phyloP scores from a whole-genome alignment of 2,888 invertebrate genomes.

The Rotaria socialis region DNA sequence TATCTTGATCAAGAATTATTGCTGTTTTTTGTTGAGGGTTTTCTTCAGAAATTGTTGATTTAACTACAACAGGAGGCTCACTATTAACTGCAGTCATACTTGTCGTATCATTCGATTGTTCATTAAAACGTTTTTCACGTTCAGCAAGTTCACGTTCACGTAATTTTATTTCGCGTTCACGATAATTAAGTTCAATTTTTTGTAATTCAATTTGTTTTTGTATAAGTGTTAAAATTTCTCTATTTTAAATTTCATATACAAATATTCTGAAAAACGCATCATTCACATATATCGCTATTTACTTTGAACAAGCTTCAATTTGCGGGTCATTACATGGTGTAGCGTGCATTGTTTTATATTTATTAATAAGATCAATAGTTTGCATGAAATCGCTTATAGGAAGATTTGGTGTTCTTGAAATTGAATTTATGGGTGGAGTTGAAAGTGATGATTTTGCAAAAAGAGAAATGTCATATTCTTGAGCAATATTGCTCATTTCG shows the following conservation, averaged over 20 bases:
- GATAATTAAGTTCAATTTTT: neutral
- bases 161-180: neutral
- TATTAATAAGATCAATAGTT: conserved; percentile 4
- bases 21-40: neutral
- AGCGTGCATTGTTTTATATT: neutral
- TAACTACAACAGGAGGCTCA: neutral
- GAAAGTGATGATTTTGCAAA: neutral
- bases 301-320: neutral
- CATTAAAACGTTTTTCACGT: conserved; percentile 25
- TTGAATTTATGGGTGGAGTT: neutral
- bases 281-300: neutral
- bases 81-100: neutral
- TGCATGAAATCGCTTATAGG: neutral
- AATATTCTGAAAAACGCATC: no score
- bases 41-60: neutral
- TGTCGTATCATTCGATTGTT: neutral
- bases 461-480: neutral
- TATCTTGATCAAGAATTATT: neutral
- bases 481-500: neutral
- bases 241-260: neutral
- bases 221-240: neutral
- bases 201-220: conserved; percentile 3
- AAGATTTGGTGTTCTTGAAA: neutral
- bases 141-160: neutral
- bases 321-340: neutral